Conservation (phyloP, 2,888 invertebrate species). For the Carterocephalus palaemon region DNA sequence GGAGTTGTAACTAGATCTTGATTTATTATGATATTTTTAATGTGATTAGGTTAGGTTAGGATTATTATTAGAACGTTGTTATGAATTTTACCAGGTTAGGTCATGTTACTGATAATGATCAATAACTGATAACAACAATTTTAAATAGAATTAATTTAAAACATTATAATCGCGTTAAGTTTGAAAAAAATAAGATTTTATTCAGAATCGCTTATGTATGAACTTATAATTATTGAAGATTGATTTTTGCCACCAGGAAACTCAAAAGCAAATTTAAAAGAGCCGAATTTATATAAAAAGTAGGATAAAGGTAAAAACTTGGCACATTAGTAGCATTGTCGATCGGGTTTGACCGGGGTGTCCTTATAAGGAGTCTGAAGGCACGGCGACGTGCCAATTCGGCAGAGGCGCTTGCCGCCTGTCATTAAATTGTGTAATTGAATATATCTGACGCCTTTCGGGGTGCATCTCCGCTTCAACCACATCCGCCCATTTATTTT, state of each 20-base stretch:
- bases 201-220: too few species aligned
- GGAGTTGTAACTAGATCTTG: too few species aligned
- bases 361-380: slow-evolving; percentile 16
- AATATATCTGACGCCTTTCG: slow-evolving; percentile 52
- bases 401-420: slow-evolving; percentile 48
- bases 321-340: slow-evolving; percentile 20
- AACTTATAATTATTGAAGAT: too few species aligned
- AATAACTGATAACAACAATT: too few species aligned
- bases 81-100: too few species aligned
- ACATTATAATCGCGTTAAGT: too few species aligned
- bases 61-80: too few species aligned
- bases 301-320: slow-evolving; percentile 11
- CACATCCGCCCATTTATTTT: slow-evolving; percentile 26
- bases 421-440: slow-evolving; percentile 64
- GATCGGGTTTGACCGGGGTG: slow-evolving; percentile 8
- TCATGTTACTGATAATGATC: too few species aligned
- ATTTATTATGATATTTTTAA: too few species aligned
- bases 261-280: slow-evolving; percentile 9
- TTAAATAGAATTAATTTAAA: too few species aligned
- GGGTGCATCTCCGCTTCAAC: slow-evolving; percentile 39
- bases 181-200: too few species aligned
- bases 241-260: neutral
- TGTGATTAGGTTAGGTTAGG: too few species aligned
- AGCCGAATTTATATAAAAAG: neutral
- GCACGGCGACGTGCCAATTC: slow-evolving; percentile 4